Evolutionary conservation across 2,797 vertebrate species (phyloP).

Genomic region (Moxostoma hubbsi): DNA sequence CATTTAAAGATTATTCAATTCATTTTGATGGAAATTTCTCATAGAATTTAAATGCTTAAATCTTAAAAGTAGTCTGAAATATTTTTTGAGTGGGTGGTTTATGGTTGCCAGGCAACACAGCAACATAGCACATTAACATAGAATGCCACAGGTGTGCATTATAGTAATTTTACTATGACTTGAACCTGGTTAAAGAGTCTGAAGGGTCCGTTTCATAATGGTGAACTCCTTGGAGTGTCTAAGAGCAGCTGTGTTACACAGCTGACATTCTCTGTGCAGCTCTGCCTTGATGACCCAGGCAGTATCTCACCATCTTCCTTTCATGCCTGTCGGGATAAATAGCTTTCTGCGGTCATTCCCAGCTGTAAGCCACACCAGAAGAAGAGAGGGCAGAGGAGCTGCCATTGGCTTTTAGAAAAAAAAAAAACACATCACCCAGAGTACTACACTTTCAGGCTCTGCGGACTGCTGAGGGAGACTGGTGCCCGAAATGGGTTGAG

Average conservation of each 20-base stretch:
- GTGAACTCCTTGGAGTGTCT: background rate
- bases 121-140: too few species aligned
- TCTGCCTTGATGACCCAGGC: slow-evolving; percentile 36
- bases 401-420: slow-evolving; percentile 55
- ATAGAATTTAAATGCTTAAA: too few species aligned
- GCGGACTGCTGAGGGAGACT: slow-evolving; percentile 46
- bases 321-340: slow-evolving; percentile 57
- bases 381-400: slow-evolving; percentile 26
- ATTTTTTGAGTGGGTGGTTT: too few species aligned
- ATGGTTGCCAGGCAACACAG: too few species aligned
- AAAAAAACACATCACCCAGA: slow-evolving; percentile 43
- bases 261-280: slow-evolving; percentile 44
- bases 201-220: background rate
- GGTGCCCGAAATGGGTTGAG: slow-evolving; percentile 39
- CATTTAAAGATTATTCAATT: too few species aligned
- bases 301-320: slow-evolving; percentile 45
- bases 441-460: slow-evolving; percentile 49
- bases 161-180: too few species aligned
- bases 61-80: too few species aligned
- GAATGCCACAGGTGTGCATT: too few species aligned
- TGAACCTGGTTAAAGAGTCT: too few species aligned
- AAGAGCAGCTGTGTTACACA: slow-evolving; percentile 33
- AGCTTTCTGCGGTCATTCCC: slow-evolving; percentile 45
- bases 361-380: slow-evolving; percentile 42
- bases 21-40: too few species aligned